Percentiles rank a stretch among this genome's conserved stretches.
Conservation (phyloP, 2,113 vertebrate species). For the Arvicanthis niloticus region DNA sequence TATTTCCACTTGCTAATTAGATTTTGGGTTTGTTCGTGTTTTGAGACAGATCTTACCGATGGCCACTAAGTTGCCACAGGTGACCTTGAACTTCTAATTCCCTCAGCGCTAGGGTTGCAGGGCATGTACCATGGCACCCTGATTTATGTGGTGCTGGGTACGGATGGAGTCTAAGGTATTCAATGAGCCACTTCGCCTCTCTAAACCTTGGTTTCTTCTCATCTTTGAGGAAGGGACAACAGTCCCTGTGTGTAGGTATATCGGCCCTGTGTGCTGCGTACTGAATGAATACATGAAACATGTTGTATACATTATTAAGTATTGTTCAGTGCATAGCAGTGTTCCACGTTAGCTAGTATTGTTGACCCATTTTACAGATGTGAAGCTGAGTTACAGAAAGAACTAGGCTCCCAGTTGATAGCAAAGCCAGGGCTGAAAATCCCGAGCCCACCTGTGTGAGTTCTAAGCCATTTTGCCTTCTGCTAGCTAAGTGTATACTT, state of each 20-base stretch:
- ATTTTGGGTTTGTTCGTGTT: neutral
- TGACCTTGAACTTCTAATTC: neutral
- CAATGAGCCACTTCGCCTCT: neutral
- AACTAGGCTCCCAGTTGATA: neutral
- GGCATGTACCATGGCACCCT: too few relatives aligned
- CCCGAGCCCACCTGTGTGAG: neutral
- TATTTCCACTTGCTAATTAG: constrained; percentile 29
- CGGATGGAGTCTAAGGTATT: neutral
- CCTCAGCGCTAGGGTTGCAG: neutral
- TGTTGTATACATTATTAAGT: neutral
- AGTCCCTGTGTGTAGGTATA: neutral
- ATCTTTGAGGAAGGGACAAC: constrained; percentile 3
- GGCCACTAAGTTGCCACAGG: neutral
- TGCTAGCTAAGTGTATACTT: neutral
- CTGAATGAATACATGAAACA: neutral
- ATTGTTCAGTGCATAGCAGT: neutral
- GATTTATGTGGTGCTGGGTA: neutral
- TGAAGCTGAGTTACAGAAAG: constrained; percentile 3
- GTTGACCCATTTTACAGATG: neutral
- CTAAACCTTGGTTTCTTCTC: constrained; percentile 6
- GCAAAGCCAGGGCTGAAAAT: neutral
- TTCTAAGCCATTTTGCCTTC: neutral
- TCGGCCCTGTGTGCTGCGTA: neutral
- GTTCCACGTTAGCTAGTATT: neutral
- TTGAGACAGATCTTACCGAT: neutral